phyloP scores from a whole-genome alignment of 2,113 vertebrate genomes.

The Datnioides undecimradiatus region DNA sequence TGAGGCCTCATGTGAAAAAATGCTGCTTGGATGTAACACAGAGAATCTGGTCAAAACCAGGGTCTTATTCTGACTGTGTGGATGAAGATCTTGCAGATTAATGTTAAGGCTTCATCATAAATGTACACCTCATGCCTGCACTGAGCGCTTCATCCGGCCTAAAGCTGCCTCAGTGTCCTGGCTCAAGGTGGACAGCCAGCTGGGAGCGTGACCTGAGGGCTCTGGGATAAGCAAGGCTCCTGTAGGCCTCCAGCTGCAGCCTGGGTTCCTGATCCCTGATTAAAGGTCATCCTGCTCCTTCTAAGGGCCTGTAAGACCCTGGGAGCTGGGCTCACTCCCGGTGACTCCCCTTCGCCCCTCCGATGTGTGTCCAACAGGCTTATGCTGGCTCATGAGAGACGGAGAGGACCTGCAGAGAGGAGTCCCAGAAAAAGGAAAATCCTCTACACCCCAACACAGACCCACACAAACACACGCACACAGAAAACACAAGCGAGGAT shows the following conservation, averaged over 20 bases:
- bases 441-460: constrained; percentile 66
- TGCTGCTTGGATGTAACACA: background rate
- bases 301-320: constrained; percentile 82
- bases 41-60: background rate
- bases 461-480: constrained; percentile 50
- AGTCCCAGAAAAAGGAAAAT: constrained; percentile 76
- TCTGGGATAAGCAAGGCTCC: constrained; percentile 57
- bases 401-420: constrained; percentile 76
- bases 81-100: constrained; percentile 55
- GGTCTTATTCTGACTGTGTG: background rate
- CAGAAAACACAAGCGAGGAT: constrained; percentile 44
- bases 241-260: constrained; percentile 76
- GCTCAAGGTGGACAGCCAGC: constrained; percentile 55
- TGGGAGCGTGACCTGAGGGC: constrained; percentile 69
- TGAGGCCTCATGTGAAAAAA: background rate
- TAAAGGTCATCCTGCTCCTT: constrained; percentile 82
- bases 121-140: constrained; percentile 73
- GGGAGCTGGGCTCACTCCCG: constrained; percentile 68
- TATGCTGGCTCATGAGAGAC: constrained; percentile 79
- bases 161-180: constrained; percentile 25
- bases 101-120: constrained; percentile 54
- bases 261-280: constrained; percentile 81
- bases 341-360: constrained; percentile 71
- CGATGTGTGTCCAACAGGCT: constrained; percentile 88
- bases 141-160: constrained; percentile 72